Evolutionary conservation across 1,140 invertebrate species (phyloP).

Genomic region (Lepidurus packardi): DNA sequence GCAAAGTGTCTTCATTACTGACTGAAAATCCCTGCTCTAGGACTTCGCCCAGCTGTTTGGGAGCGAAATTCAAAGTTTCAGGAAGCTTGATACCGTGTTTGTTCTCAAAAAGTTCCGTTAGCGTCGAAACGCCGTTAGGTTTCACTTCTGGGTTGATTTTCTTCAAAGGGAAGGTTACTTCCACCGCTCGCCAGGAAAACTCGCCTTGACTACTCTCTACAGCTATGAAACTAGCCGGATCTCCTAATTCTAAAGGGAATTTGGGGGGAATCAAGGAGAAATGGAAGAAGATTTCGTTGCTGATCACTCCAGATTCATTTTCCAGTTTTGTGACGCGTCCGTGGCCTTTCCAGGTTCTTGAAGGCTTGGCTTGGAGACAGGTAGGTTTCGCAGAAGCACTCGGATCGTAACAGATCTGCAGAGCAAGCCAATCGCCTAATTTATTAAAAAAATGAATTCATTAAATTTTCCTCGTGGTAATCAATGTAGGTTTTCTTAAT

Average conservation of each 20-base stretch:
- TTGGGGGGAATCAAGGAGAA: background rate
- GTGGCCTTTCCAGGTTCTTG: conserved; percentile 32
- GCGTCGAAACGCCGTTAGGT: conserved; percentile 3
- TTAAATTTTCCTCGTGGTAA: conserved; percentile 10
- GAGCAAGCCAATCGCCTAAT: conserved; percentile 29
- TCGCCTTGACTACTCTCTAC: background rate
- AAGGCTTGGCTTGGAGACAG: conserved; percentile 26
- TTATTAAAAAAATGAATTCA: background rate
- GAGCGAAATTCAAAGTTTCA: background rate
- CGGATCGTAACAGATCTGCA: conserved; percentile 29
- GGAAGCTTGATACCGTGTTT: background rate
- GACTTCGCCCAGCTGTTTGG: background rate
- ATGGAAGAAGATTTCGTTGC: conserved; percentile 35
- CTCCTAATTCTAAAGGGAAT: background rate
- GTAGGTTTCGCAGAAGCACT: background rate
- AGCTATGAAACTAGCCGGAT: conserved; percentile 2
- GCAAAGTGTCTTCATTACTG: conserved; percentile 3
- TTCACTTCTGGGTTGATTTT: background rate
- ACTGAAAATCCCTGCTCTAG: background rate
- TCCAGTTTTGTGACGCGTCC: conserved; percentile 29
- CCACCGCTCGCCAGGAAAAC: background rate
- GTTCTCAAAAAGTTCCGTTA: conserved; percentile 5
- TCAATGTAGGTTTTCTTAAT: background rate
- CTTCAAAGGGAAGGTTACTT: background rate
- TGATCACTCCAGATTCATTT: conserved; percentile 29